A percentile compares a stretch with the other conserved stretches of the same genome.
These are phyloP conservation scores for Melanargia galathea DNA, from an alignment of 2,888 invertebrate species.

Conservation along the genomic window DNA sequence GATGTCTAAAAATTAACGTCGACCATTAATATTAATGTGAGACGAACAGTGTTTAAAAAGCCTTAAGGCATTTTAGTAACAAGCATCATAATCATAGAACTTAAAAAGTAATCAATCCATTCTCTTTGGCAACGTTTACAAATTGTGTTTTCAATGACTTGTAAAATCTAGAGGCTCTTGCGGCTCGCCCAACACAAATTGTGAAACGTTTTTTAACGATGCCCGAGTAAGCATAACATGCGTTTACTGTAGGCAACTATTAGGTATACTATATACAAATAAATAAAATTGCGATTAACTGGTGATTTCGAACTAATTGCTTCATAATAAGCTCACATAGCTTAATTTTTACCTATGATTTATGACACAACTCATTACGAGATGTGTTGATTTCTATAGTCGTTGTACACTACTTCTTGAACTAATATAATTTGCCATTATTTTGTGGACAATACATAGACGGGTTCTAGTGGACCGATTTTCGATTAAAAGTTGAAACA, in stretches of 20 bases:
- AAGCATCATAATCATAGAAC: slow-evolving; percentile 71
- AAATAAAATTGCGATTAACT: too few species aligned
- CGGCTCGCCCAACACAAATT: slow-evolving; percentile 63
- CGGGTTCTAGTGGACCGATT: too few species aligned
- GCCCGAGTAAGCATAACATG: slow-evolving; percentile 32
- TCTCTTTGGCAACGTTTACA: slow-evolving; percentile 75
- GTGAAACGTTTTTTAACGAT: slow-evolving; percentile 63
- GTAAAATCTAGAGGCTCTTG: slow-evolving; percentile 72
- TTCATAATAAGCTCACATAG: too few species aligned
- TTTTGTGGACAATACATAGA: too few species aligned
- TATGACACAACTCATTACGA: too few species aligned
- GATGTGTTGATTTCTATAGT: too few species aligned
- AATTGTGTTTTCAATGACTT: slow-evolving; percentile 76
- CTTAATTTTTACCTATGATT: too few species aligned
- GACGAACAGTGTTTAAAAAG: slow-evolving; percentile 55
- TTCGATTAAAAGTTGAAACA: too few species aligned
- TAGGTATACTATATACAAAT: too few species aligned
- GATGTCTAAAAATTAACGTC: slow-evolving; percentile 64
- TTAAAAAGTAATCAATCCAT: slow-evolving; percentile 81
- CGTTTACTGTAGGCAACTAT: slow-evolving; percentile 31
- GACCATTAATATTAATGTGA: slow-evolving; percentile 63
- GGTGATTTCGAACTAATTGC: too few species aligned
- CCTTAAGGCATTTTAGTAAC: slow-evolving; percentile 64
- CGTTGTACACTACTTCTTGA: too few species aligned
- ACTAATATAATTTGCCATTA: too few species aligned